Evolutionary conservation across 2,888 invertebrate species (phyloP).

Genomic region (Ditylenchus weischeri): DNA sequence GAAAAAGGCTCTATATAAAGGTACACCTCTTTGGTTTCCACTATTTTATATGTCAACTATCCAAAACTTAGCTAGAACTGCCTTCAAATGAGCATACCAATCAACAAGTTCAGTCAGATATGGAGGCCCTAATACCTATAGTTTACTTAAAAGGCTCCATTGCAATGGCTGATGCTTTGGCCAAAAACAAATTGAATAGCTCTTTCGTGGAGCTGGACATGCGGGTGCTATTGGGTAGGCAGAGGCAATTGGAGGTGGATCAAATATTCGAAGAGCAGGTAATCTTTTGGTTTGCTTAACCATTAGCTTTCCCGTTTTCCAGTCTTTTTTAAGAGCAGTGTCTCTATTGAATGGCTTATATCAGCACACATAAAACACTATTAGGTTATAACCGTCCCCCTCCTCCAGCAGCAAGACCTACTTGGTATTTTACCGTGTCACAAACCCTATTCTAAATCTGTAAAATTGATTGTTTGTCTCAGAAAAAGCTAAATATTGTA

Average conservation of each 20-base stretch:
- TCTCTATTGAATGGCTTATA: neutral
- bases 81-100: neutral
- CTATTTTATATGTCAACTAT: too few relatives aligned
- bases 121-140: conserved; percentile 16
- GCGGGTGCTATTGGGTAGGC: conserved; percentile 17
- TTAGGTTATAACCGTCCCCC: neutral
- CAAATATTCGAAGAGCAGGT: conserved; percentile 22
- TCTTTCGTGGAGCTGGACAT: conserved; percentile 12
- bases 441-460: too few relatives aligned
- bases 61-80: too few relatives aligned
- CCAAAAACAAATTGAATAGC: neutral
- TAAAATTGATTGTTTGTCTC: too few relatives aligned
- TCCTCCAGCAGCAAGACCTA: too few relatives aligned
- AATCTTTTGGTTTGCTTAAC: neutral
- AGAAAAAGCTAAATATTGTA: too few relatives aligned
- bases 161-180: conserved; percentile 10
- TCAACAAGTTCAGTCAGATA: neutral
- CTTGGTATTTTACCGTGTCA: too few relatives aligned
- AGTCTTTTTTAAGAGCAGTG: too few relatives aligned
- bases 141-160: conserved; percentile 15
- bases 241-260: conserved; percentile 14
- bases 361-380: neutral
- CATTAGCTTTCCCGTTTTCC: too few relatives aligned
- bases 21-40: conserved; percentile 4
- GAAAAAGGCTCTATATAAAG: conserved; percentile 20